These are phyloP conservation scores for Eupsilia transversa DNA, from an alignment of 2,888 invertebrate genomes.

Conservation along the genomic window DNA sequence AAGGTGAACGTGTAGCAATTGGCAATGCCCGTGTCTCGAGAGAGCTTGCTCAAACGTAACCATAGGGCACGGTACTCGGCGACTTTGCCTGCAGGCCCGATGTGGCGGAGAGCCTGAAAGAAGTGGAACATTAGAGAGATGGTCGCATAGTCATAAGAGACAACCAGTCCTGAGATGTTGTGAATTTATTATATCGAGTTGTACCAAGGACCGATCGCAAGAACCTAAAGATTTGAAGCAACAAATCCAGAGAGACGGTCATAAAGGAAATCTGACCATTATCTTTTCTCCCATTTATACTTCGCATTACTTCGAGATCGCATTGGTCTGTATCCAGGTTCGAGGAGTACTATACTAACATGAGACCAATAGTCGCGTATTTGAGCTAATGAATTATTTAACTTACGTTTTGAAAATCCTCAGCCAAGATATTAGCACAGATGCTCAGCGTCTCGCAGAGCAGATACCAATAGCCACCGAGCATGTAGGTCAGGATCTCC, in stretches of 20 bases:
- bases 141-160: background rate
- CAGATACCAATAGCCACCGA: constrained; percentile 94
- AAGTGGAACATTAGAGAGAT: background rate
- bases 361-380: background rate
- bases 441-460: constrained; percentile 92
- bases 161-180: background rate
- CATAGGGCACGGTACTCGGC: constrained; percentile 93
- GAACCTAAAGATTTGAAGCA: background rate
- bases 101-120: constrained; percentile 91
- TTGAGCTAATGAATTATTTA: background rate
- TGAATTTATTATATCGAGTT: background rate
- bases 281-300: background rate
- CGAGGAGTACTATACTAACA: background rate
- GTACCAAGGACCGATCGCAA: too few species aligned
- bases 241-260: background rate
- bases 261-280: background rate
- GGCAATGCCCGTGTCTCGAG: constrained; percentile 92
- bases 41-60: constrained; percentile 93
- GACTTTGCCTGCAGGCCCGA: constrained; percentile 93
- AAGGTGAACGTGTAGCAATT: constrained; percentile 93
- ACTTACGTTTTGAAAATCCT: constrained; percentile 91
- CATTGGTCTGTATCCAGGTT: background rate
- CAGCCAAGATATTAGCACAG: constrained; percentile 92
- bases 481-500: constrained; percentile 92
- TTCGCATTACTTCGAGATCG: background rate